Conservation (phyloP, 92 coral and sea anemone genomes). For the Palythoa heliodiscus region DNA sequence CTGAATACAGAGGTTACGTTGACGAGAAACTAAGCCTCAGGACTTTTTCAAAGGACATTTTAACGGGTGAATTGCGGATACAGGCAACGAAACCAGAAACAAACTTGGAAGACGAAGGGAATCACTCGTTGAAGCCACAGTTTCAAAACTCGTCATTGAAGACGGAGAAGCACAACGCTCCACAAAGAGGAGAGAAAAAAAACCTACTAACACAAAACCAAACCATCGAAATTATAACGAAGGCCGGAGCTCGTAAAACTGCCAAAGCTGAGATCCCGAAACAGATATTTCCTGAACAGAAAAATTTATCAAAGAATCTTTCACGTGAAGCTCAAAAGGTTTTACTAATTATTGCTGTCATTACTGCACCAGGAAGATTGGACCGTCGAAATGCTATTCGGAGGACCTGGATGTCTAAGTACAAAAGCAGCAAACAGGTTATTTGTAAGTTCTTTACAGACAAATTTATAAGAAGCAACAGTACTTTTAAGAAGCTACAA, state of each 20-base stretch:
- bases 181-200: not conserved
- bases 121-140: not conserved
- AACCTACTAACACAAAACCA: not conserved
- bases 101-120: not conserved
- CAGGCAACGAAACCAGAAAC: not conserved
- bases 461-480: not conserved
- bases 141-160: not conserved
- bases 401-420: constrained; percentile 37
- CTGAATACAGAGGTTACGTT: not conserved
- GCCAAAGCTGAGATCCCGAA: not conserved
- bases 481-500: not conserved
- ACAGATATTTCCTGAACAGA: not conserved
- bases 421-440: constrained; percentile 11
- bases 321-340: not conserved
- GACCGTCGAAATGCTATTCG: constrained; percentile 32
- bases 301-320: not conserved
- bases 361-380: constrained; percentile 25
- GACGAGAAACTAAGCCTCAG: not conserved
- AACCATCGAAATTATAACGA: not conserved
- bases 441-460: constrained; percentile 38
- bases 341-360: constrained; percentile 22
- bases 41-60: not conserved
- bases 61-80: not conserved
- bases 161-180: not conserved
- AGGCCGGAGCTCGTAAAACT: not conserved